These are phyloP conservation scores for Labroides dimidiatus DNA, from an alignment of 2,797 vertebrate genomes.

Conservation along the genomic window DNA sequence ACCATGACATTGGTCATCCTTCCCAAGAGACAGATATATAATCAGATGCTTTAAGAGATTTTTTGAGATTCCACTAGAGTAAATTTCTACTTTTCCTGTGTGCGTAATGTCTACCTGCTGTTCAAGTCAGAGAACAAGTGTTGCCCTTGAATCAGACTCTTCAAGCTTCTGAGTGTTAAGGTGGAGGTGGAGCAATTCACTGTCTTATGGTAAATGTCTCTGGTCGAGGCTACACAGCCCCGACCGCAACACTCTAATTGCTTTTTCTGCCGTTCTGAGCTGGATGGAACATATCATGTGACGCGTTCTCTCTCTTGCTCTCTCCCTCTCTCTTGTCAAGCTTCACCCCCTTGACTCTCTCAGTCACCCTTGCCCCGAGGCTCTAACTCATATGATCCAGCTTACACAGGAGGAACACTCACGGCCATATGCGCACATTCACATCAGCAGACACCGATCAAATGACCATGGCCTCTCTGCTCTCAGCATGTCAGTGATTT, in stretches of 20 bases:
- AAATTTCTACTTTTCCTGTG: not conserved
- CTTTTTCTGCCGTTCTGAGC: constrained; percentile 56
- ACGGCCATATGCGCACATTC: constrained; percentile 12
- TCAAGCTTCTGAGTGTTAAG: constrained; percentile 59
- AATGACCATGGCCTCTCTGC: constrained; percentile 28
- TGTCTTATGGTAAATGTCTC: constrained; percentile 76
- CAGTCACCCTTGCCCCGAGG: constrained; percentile 43
- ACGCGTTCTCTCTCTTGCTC: constrained; percentile 43
- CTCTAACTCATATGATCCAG: constrained; percentile 70
- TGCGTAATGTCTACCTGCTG: constrained; percentile 30
- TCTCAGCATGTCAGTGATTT: constrained; percentile 15
- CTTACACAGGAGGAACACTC: constrained; percentile 55
- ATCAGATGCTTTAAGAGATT: not conserved
- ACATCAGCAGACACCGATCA: constrained; percentile 40
- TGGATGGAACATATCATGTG: constrained; percentile 66
- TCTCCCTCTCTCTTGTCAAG: constrained; percentile 13
- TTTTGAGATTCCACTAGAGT: constrained; percentile 2
- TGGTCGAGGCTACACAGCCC: constrained; percentile 44
- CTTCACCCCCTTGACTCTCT: constrained; percentile 36
- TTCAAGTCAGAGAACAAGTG: constrained; percentile 43
- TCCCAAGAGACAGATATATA: no score
- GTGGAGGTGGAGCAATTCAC: constrained; percentile 70
- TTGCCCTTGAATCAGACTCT: constrained; percentile 48
- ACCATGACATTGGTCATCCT: no score
- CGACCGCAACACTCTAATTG: constrained; percentile 73